Percentiles rank a stretch among this genome's conserved stretches.
phyloP scores from a whole-genome alignment of 2,888 invertebrate species.

The Drosophila antonietae region DNA sequence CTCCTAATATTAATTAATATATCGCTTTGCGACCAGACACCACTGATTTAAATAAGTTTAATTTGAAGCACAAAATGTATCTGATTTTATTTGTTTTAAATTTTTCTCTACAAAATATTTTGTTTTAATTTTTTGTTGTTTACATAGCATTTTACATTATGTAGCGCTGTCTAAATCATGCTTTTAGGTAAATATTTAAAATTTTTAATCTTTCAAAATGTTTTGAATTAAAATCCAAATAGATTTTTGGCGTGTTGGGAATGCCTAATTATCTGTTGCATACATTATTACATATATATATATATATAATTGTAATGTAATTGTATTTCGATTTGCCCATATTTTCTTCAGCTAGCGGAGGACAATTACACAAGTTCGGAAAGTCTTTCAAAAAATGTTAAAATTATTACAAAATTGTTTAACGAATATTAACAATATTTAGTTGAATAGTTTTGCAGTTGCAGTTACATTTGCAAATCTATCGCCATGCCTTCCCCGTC shows the following conservation, averaged over 20 bases:
- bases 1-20: no score
- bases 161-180: conserved; percentile 46
- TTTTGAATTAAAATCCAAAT: conserved; percentile 43
- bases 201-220: conserved; percentile 18
- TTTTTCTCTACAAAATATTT: conserved; percentile 53
- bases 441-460: conserved; percentile 15
- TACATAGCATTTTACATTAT: conserved; percentile 52
- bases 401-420: conserved; percentile 61
- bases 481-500: background rate
- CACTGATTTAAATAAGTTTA: background rate
- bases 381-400: conserved; percentile 53
- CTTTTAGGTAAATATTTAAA: conserved; percentile 27
- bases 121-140: conserved; percentile 25
- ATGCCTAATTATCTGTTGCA: conserved; percentile 66
- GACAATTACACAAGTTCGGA: conserved; percentile 44
- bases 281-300: conserved; percentile 24
- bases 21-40: background rate
- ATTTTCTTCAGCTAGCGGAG: conserved; percentile 51
- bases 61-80: conserved; percentile 19
- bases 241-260: conserved; percentile 60
- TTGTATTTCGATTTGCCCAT: conserved; percentile 50
- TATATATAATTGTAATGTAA: conserved; percentile 49
- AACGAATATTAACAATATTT: conserved; percentile 73
- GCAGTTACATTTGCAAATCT: conserved; percentile 19
- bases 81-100: conserved; percentile 45